Evolutionary conservation across 2,888 invertebrate genomes (phyloP), one percentile per base, ranked within the genome.

Genomic region (Homarus gammarus): DNA sequence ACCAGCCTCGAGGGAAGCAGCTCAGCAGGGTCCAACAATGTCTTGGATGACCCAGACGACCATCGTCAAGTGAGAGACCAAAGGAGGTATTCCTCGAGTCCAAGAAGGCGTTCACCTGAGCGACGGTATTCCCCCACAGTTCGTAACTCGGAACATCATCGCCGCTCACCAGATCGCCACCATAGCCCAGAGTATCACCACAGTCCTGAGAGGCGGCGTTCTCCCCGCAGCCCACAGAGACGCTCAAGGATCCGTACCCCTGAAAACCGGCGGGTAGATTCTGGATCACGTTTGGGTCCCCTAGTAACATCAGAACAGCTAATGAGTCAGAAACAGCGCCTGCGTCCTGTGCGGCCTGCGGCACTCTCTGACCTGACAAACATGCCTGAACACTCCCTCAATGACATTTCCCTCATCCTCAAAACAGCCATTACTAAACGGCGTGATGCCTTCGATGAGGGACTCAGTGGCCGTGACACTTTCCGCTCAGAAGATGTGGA

Each of bases 341-440:
- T 91, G 22, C 84, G 91, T 22, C 91, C 91, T 36, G 91, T 91
- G 33, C 81, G 90, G 15, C 90, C 90, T 27, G 56, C 91, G 18
- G 88, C 84, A 8, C 77, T 91, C 38, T 79, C 90, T 15, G 90
- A 91, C 70, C 73, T 91, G n/a, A 82, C 88, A 18, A 72, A 85
- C 40, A 72, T 91, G 44, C 90, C 91, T n/a, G 90, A 91, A 40
- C 56, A 84, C 70, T 90, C 90, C 78, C 82, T 90, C 44, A 90
- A 91, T 70, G 91, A 91, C 68, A 85, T 91, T 31, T 90, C 91
- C n/a, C 64, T 91, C 51, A 84, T 91, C 49, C 88, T 91, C 27
- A 90, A 90, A 82, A 84, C 86, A 6, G 91, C 90, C 44, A 91
- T 91, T 61, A 88, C 61, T 56, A 87, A 90, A 72, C 40, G 91